Evolutionary conservation across 2,888 invertebrate species (phyloP).

Genomic region (Elegia similella): DNA sequence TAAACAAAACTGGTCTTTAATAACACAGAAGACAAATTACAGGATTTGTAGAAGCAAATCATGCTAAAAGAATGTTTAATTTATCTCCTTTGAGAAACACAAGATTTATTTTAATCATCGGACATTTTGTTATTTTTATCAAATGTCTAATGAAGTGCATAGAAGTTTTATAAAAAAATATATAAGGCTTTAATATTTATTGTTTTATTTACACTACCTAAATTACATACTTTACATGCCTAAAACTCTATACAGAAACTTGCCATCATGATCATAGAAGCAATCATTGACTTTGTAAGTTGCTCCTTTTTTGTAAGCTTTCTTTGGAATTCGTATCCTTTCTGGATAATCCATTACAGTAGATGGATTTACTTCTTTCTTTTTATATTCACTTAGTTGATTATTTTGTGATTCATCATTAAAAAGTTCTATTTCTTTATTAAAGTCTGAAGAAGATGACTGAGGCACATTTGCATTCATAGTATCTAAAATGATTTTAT

Average conservation of each 20-base stretch:
- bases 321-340: slow-evolving; percentile 86
- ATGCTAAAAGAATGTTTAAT: background rate
- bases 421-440: slow-evolving; percentile 45
- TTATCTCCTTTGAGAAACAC: background rate
- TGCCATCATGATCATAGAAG: slow-evolving; percentile 90
- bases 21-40: background rate
- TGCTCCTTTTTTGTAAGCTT: slow-evolving; percentile 82
- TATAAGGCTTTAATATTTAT: slow-evolving; percentile 58
- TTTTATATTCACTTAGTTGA: slow-evolving; percentile 41
- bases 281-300: slow-evolving; percentile 89
- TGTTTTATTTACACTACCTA: slow-evolving; percentile 55
- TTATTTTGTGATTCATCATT: slow-evolving; percentile 33
- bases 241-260: slow-evolving; percentile 89
- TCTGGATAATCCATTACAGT: slow-evolving; percentile 74
- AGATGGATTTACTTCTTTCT: slow-evolving; percentile 37
- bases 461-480: slow-evolving; percentile 30
- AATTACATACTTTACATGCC: slow-evolving; percentile 75
- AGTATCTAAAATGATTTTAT: slow-evolving; percentile 56
- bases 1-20: background rate
- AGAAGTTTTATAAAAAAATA: slow-evolving; percentile 74
- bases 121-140: slow-evolving; percentile 54
- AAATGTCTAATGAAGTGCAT: slow-evolving; percentile 66
- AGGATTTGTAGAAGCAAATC: background rate
- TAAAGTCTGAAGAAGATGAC: slow-evolving; percentile 32
- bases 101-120: slow-evolving; percentile 28